Conservation (phyloP, 2,797 vertebrate genomes). For the Phataginus tetradactyla region DNA sequence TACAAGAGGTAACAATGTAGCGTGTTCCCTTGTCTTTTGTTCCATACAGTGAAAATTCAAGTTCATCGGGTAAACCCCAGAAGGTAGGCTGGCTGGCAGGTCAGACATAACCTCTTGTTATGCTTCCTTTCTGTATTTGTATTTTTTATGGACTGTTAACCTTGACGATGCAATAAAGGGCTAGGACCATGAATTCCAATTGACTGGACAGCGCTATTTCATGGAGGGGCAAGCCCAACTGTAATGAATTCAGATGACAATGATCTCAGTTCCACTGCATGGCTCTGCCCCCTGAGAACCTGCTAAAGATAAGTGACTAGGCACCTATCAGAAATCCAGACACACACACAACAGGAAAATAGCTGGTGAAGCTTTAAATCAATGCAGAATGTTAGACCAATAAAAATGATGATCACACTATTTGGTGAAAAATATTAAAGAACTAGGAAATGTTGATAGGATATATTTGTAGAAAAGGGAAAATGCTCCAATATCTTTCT, state of each 20-base stretch:
- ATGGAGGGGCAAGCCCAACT: conserved; percentile 62
- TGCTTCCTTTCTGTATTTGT: conserved; percentile 81
- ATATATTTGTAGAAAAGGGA: conserved; percentile 76
- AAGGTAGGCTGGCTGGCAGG: conserved; percentile 48
- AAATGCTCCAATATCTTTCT: conserved; percentile 63
- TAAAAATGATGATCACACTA: conserved; percentile 73
- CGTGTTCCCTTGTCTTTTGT: not conserved
- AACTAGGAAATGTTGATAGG: conserved; percentile 81
- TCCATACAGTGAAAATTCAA: not conserved
- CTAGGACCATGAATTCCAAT: conserved; percentile 81
- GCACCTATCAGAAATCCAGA: conserved; percentile 72
- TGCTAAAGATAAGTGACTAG: conserved; percentile 71
- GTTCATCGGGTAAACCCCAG: conserved; percentile 36
- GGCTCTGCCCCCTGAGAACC: conserved; percentile 79
- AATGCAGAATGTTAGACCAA: conserved; percentile 68
- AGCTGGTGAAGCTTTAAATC: conserved; percentile 63
- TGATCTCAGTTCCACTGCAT: conserved; percentile 78
- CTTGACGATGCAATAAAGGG: conserved; percentile 79
- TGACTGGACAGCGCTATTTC: conserved; percentile 77
- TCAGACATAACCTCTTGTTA: conserved; percentile 67
- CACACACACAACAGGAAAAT: conserved; percentile 63
- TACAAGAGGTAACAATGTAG: not conserved
- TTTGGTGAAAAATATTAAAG: conserved; percentile 82
- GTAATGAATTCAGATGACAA: conserved; percentile 78
- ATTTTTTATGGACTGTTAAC: conserved; percentile 85